Evolutionary conservation across 2,113 vertebrate genomes (phyloP).

Genomic region (Microcebus tavaratra): DNA sequence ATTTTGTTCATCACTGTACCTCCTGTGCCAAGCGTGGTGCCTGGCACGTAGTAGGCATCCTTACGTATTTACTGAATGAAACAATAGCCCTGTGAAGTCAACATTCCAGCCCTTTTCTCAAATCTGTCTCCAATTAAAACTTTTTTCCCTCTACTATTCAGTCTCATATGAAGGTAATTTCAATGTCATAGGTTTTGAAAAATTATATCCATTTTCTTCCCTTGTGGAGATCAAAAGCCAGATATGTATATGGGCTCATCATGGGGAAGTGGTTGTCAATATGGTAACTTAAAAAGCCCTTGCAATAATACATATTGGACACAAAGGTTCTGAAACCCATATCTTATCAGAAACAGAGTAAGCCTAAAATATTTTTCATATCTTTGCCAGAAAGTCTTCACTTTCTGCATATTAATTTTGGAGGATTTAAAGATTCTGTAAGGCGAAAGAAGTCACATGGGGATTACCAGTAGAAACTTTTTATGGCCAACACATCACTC

Average conservation of each 20-base stretch:
- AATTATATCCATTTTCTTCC: neutral
- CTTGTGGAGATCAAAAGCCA: neutral
- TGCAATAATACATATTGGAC: neutral
- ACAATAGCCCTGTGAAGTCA: neutral
- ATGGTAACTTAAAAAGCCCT: neutral
- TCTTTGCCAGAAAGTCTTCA: neutral
- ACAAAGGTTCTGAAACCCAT: neutral
- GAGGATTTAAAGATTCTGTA: neutral
- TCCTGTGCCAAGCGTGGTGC: fast-evolving
- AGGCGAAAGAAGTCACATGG: neutral
- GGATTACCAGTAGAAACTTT: neutral
- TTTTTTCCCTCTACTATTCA: neutral
- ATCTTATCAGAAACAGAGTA: slow-evolving; percentile 49
- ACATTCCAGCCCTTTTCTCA: neutral
- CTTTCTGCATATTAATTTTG: neutral
- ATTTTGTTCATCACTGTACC: neutral
- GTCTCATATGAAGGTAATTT: neutral
- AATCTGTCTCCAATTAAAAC: neutral
- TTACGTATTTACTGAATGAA: neutral
- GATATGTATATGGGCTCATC: neutral
- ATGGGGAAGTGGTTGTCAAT: neutral
- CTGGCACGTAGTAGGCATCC: neutral
- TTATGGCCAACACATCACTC: neutral
- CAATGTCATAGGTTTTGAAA: neutral
- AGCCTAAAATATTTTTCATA: neutral